A percentile compares a stretch with the other conserved stretches of the same genome.
phyloP scores from a whole-genome alignment of 2,797 vertebrate genomes.

The Scomberomorus guttatus region DNA sequence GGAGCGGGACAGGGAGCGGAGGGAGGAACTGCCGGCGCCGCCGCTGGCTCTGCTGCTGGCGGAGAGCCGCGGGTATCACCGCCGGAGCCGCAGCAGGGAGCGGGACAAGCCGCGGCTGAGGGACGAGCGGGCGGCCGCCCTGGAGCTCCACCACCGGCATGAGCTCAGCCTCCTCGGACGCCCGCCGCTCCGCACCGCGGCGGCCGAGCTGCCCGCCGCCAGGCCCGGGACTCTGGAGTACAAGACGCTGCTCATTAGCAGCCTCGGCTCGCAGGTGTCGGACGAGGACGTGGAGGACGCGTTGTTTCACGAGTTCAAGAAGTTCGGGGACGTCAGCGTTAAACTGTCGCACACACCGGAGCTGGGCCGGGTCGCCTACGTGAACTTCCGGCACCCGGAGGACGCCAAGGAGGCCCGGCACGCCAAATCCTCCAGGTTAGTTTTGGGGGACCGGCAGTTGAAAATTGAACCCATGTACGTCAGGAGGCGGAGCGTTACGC shows the following conservation, averaged over 20 bases:
- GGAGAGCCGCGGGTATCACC: conserved; percentile 83
- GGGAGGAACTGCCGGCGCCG: conserved; percentile 80
- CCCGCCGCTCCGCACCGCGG: conserved; percentile 75
- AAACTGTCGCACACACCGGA: conserved; percentile 97
- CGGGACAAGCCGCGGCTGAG: conserved; percentile 84
- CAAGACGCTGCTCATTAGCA: conserved; percentile 96
- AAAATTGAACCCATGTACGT: conserved; percentile 97
- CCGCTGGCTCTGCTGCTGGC: conserved; percentile 84
- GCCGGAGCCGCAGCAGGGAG: conserved; percentile 87
- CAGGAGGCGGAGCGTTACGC: conserved; percentile 90
- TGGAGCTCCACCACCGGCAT: conserved; percentile 84
- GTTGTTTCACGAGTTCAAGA: conserved; percentile 97
- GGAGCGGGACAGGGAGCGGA: conserved; percentile 84
- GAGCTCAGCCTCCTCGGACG: conserved; percentile 85
- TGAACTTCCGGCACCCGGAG: conserved; percentile 95
- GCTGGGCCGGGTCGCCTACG: conserved; percentile 94
- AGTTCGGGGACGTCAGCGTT: conserved; percentile 96
- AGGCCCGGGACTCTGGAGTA: conserved; percentile 88
- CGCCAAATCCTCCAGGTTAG: conserved; percentile 91
- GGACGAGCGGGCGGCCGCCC: conserved; percentile 77
- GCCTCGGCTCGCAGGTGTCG: conserved; percentile 93
- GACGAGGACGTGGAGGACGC: conserved; percentile 96
- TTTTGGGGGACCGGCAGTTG: conserved; percentile 93
- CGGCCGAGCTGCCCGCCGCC: conserved; percentile 66
- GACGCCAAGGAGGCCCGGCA: conserved; percentile 95